These are phyloP conservation scores for Menura novaehollandiae DNA, from an alignment of 2,113 vertebrate species.

Conservation along the genomic window DNA sequence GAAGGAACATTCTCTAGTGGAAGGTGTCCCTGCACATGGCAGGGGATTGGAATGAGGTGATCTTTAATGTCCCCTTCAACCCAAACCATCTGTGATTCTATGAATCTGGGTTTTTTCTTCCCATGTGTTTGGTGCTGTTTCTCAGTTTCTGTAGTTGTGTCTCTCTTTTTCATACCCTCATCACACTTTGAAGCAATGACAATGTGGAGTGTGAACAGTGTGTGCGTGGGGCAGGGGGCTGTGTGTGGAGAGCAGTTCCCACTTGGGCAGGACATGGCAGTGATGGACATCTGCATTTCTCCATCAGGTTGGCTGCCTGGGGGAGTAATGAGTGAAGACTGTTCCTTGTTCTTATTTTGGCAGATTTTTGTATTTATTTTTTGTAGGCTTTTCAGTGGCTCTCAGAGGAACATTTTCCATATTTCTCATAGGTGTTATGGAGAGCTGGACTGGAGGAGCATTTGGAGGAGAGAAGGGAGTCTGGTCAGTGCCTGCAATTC, in stretches of 20 bases:
- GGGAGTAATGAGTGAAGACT: background rate
- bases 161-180: background rate
- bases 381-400: background rate
- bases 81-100: background rate
- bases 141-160: background rate
- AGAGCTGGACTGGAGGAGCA: background rate
- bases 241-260: background rate
- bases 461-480: background rate
- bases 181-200: background rate
- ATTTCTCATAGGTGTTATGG: background rate
- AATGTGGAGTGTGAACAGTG: background rate
- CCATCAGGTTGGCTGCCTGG: background rate
- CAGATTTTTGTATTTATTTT: background rate
- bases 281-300: fast-evolving
- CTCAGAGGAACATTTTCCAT: background rate
- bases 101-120: background rate
- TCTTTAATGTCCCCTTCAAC: background rate
- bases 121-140: background rate
- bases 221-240: background rate
- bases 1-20: background rate
- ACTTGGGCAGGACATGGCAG: background rate
- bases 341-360: background rate
- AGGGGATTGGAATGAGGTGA: background rate
- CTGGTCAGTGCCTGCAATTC: background rate
- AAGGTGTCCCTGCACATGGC: background rate